A percentile compares a stretch with the other conserved stretches of the same genome.
Conservation (phyloP, 2,113 vertebrate species). For the Upupa epops region DNA sequence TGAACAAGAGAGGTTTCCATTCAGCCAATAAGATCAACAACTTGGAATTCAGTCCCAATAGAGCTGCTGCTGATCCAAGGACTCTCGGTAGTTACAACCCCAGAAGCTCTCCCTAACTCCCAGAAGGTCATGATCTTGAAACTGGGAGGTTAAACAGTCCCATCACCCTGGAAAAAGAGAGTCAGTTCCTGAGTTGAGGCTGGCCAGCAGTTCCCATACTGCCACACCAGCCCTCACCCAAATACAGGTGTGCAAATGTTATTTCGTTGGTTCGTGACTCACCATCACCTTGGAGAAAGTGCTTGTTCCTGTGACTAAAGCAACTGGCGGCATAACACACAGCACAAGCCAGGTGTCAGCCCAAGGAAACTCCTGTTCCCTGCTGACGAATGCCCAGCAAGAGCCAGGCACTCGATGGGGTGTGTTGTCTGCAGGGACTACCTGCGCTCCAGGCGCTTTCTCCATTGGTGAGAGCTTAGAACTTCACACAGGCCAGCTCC, state of each 20-base stretch:
- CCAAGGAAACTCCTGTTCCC: not conserved
- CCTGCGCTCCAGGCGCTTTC: not conserved
- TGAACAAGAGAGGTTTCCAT: rapidly evolving
- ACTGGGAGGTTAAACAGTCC: not conserved
- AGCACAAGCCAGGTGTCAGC: not conserved
- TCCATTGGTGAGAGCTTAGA: not conserved
- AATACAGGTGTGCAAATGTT: not conserved
- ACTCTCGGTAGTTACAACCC: not conserved
- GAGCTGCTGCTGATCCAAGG: not conserved
- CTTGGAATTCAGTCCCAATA: not conserved
- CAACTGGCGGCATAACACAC: not conserved
- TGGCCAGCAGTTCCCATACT: not conserved
- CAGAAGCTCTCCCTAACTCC: not conserved
- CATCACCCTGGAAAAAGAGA: not conserved
- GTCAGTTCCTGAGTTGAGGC: not conserved
- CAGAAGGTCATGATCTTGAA: not conserved
- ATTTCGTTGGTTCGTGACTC: not conserved
- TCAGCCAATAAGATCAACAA: not conserved
- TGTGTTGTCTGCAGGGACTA: not conserved
- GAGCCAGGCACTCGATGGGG: not conserved
- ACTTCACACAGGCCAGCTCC: not conserved
- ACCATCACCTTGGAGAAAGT: slow-evolving; percentile 53
- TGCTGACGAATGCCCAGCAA: not conserved
- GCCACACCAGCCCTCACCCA: slow-evolving; percentile 1
- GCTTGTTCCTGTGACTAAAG: slow-evolving; percentile 26